Base-by-base conservation (phyloP, 2,113 vertebrate species). In the Vanacampus margaritifer region DNA sequence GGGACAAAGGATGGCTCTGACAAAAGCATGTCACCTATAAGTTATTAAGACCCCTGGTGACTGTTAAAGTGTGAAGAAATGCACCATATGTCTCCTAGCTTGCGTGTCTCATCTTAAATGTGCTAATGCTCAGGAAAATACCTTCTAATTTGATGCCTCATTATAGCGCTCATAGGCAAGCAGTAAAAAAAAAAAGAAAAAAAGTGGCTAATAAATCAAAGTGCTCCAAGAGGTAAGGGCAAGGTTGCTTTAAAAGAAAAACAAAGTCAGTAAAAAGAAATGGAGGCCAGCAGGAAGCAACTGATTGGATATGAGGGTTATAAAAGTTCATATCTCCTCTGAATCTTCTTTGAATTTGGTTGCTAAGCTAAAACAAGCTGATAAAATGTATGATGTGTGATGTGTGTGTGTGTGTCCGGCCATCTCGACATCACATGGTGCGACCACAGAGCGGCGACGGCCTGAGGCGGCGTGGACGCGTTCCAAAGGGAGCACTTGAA, bases 401-500 rank as follows among this genome's bases (percentile, higher is more conserved):
- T 68, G 37, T 69, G 65, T 54, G 50, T 46, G 50, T 43, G 37
- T 13, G 24, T 41, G 50, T n/a, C 21, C 8, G 19, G 58, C 48
- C 46, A 43, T 79, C 64, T 21, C 61, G 39, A 37, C 1, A 74
- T 87, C 76, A 86, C 84, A 83, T 72, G 80, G 81, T 72, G 54
- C 50, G 28, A 19, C 73, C 73, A 65, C 45, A 68, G 41, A 76
- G 46, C 71, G 69, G 35, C 71, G 62, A 36, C 61, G 59, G 53
- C 84, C 71, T n/a, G 64, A 67, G 77, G 75, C 74, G 35, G 51
- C 71, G 23, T 68, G 73, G 67, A 75, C 43, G 10, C 37, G 36
- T 54, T 67, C 71, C 63, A 74, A 35, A 58, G 11, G 68, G 32
- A 66, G 74, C 53, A 35, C 59, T 82, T 74, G 72, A 81, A 82